A percentile compares a stretch with the other conserved stretches of the same genome.
Evolutionary conservation across 2,113 vertebrate species (phyloP).

Genomic region (Tenrec ecaudatus): DNA sequence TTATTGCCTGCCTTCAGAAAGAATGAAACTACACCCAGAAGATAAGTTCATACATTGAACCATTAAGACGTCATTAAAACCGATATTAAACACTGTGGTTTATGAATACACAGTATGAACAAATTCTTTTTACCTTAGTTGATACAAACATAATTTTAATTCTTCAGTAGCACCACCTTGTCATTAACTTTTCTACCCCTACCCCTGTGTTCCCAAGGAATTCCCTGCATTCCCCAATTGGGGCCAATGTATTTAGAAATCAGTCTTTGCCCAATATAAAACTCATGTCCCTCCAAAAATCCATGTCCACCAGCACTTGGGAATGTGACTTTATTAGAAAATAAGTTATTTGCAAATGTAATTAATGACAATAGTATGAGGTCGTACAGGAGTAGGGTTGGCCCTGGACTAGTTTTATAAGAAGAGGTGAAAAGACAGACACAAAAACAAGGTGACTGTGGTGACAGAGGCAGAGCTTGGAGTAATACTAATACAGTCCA

Average conservation of each 20-base stretch:
- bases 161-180: neutral
- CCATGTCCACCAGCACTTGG: neutral
- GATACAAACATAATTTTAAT: neutral
- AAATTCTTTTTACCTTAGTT: neutral
- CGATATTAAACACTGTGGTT: neutral
- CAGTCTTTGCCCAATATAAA: too few species aligned
- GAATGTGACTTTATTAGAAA: neutral
- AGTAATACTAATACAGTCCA: neutral
- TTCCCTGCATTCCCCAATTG: neutral
- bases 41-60: neutral
- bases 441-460: too few species aligned
- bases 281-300: neutral
- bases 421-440: too few species aligned
- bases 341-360: neutral
- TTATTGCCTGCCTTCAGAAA: neutral
- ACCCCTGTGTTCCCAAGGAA: too few species aligned
- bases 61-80: too few species aligned
- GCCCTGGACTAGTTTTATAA: too few species aligned
- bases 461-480: too few species aligned
- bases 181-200: too few species aligned
- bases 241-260: neutral
- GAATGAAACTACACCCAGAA: neutral
- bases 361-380: neutral
- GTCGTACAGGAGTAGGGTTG: too few species aligned
- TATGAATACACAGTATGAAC: neutral